These are phyloP conservation scores for Spizella passerina DNA, from an alignment of 2,797 vertebrate species.

Conservation along the genomic window DNA sequence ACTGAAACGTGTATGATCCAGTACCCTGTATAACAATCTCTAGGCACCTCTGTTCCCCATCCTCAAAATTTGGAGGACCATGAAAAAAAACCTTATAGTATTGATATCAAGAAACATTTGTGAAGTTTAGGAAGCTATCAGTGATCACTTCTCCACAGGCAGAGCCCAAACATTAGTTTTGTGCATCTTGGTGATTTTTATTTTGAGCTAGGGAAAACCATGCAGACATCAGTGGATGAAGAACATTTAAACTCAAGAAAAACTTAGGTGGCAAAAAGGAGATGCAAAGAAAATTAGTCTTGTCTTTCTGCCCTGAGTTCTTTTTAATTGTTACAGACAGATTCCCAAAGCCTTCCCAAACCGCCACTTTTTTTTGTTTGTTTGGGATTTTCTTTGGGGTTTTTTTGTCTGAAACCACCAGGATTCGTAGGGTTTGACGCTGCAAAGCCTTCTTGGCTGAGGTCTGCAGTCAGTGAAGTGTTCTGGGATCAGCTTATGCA, in stretches of 20 bases:
- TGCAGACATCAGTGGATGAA: background rate
- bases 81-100: background rate
- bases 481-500: background rate
- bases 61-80: background rate
- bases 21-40: background rate
- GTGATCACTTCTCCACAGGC: background rate
- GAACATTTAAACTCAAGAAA: background rate
- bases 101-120: background rate
- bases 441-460: background rate
- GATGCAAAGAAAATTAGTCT: background rate
- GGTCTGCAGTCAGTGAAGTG: background rate
- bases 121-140: background rate
- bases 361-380: background rate
- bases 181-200: background rate
- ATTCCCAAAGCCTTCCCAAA: background rate
- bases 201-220: background rate
- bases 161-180: background rate
- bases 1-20: background rate
- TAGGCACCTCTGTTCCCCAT: background rate
- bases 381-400: fast-evolving
- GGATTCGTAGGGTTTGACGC: background rate
- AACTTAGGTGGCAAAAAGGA: background rate
- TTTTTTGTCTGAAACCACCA: background rate
- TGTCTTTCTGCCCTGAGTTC: background rate
- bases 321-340: background rate